Base-by-base conservation (phyloP, 2,888 invertebrate species). In the Ophion obscuratus region DNA sequence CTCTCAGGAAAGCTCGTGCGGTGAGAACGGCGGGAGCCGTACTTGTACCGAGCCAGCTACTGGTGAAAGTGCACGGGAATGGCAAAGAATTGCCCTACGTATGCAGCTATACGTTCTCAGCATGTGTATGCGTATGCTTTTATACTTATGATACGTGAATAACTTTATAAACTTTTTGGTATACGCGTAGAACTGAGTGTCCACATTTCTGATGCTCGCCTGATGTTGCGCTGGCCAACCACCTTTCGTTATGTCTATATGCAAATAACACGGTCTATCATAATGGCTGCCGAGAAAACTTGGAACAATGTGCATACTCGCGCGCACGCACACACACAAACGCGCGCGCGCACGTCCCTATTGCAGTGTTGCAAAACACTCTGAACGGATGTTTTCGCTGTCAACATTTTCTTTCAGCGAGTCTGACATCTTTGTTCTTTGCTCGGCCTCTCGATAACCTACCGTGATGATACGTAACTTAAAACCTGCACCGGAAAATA, bases 261-360 rank as follows among this genome's bases (percentile, higher is more conserved):
- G 90, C 90, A 90, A 92, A 92, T 90, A 75, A 57, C 14, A 66
- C 62, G 20, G 91, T 91, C 91, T 92, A 92, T 92, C 91, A 88
- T 91, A 91, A 91, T 92, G 90, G 91, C 89, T 88, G 77, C 68
- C 77, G 78, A 77, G 86, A 84, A 84, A 84, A 81, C 64, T 77
- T 71, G 76, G 66, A 82, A 71, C 66, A n/a, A 47, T 14, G 62
- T 27, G 44, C 44, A 62, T 24, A 44, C 4, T 57, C 57, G 6
- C 36, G 67, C 62, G 24, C 1, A 24, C 62, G 24, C 1, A 24
- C 24, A 24, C 24, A 24, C 24, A 24, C 24, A 24, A 24, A 24
- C 24, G 24, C 24, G 24, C 24, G 24, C 24, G 24, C 24, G 24
- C 24, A 24, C 24, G 24, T 24, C 24, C 24, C 24, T 62, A 20